A percentile compares a stretch with the other conserved stretches of the same genome.
phyloP scores from a whole-genome alignment of 2,113 vertebrate genomes.

The Raphicerus campestris region DNA sequence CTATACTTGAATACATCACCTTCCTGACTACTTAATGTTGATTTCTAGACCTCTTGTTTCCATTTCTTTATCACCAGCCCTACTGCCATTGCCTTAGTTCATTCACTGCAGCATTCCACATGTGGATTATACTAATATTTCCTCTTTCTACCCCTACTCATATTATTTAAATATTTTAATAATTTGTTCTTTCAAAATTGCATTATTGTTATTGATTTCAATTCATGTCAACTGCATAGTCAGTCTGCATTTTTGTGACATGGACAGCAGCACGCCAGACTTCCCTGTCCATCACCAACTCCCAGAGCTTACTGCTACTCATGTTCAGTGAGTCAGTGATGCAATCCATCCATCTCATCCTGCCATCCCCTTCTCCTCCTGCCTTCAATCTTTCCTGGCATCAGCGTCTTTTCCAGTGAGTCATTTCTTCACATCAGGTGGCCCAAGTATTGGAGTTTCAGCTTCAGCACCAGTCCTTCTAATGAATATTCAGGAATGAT shows the following conservation, averaged over 20 bases:
- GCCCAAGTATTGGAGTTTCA: neutral
- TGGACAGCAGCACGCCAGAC: neutral
- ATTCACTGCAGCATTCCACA: neutral
- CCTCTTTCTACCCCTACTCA: neutral
- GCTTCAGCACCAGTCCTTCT: neutral
- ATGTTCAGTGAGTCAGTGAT: neutral
- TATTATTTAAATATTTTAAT: neutral
- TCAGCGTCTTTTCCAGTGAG: neutral
- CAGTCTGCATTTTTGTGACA: neutral
- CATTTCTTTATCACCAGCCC: neutral
- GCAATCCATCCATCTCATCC: neutral
- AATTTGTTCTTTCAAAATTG: neutral
- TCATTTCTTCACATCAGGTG: neutral
- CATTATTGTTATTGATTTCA: neutral
- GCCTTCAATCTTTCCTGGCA: neutral
- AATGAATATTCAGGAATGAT: neutral
- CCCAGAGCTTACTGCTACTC: neutral
- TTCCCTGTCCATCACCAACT: neutral
- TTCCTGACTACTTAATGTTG: neutral
- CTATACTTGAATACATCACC: neutral
- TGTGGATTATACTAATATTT: neutral
- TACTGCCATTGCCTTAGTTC: neutral
- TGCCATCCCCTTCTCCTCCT: neutral
- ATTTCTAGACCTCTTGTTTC: neutral
- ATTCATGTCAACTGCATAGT: neutral